These are phyloP conservation scores for Agapostemon virescens DNA, from an alignment of 2,888 invertebrate species.

Conservation along the genomic window DNA sequence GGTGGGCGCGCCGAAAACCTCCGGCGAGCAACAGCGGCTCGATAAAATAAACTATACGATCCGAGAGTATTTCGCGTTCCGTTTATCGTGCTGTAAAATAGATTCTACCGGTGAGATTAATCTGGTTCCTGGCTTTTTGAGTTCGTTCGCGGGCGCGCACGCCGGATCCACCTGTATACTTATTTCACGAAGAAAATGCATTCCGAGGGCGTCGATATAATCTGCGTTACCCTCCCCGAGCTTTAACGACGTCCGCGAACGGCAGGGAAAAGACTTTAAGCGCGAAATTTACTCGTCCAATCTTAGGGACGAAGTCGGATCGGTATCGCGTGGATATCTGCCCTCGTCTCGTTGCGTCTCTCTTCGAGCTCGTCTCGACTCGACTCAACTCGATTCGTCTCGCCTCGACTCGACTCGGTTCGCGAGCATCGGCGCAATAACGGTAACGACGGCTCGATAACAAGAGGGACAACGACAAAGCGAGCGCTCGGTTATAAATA, in stretches of 20 bases:
- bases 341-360: slow-evolving; percentile 25
- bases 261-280: slow-evolving; percentile 48
- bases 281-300: slow-evolving; percentile 57
- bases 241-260: slow-evolving; percentile 55
- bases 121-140: slow-evolving; percentile 4
- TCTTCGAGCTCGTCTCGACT: neutral
- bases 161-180: slow-evolving; percentile 8
- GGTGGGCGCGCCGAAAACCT: neutral
- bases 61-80: neutral
- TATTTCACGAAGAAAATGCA: slow-evolving; percentile 41
- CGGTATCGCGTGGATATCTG: slow-evolving; percentile 52
- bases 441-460: slow-evolving; percentile 63
- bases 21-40: neutral
- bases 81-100: slow-evolving; percentile 25
- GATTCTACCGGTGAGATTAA: slow-evolving; percentile 31
- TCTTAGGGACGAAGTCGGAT: slow-evolving; percentile 39
- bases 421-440: slow-evolving; percentile 58
- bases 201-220: slow-evolving; percentile 52
- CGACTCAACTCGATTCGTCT: too few relatives aligned
- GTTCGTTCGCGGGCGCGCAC: slow-evolving; percentile 25
- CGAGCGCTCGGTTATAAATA: slow-evolving; percentile 56
- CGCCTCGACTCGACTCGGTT: slow-evolving; percentile 19
- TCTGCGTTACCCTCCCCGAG: slow-evolving; percentile 39
- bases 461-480: slow-evolving; percentile 59
- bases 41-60: neutral